Conservation (phyloP, 2,888 invertebrate species). For the Lasius platythorax region DNA sequence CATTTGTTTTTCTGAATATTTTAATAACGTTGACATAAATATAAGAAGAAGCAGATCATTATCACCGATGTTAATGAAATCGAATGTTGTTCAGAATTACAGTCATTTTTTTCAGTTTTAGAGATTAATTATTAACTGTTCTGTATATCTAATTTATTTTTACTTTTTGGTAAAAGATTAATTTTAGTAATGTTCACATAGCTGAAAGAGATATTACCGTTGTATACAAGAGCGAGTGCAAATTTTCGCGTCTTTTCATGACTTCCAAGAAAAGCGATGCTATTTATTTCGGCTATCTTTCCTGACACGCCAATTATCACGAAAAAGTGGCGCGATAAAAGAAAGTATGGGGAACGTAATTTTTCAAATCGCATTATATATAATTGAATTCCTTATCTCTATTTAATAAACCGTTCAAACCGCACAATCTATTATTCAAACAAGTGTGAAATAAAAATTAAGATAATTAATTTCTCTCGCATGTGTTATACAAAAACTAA, state of each 20-base stretch:
- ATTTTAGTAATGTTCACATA: not conserved
- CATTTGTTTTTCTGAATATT: not conserved
- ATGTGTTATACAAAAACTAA: not conserved
- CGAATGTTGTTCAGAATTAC: not conserved
- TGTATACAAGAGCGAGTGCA: not conserved
- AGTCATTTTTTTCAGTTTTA: not conserved
- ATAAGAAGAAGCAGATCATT: not conserved
- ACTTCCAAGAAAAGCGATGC: not conserved
- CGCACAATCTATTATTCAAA: not conserved
- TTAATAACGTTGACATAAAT: not conserved
- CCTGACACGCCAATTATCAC: not conserved
- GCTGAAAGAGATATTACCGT: too few relatives aligned
- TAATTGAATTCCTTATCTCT: not conserved
- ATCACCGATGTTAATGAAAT: not conserved
- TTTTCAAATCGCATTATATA: not conserved
- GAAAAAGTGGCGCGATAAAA: conserved; percentile 23
- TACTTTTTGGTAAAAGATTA: not conserved
- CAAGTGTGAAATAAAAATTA: not conserved
- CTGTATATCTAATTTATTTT: not conserved
- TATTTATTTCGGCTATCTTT: not conserved
- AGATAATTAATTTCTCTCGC: not conserved
- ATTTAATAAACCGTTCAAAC: not conserved
- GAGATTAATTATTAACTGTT: not conserved
- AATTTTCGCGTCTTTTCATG: not conserved
- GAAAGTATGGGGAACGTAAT: conserved; percentile 9